Base-by-base conservation (phyloP, 2,113 vertebrate species). In the Leptobrachium ailaonicum region DNA sequence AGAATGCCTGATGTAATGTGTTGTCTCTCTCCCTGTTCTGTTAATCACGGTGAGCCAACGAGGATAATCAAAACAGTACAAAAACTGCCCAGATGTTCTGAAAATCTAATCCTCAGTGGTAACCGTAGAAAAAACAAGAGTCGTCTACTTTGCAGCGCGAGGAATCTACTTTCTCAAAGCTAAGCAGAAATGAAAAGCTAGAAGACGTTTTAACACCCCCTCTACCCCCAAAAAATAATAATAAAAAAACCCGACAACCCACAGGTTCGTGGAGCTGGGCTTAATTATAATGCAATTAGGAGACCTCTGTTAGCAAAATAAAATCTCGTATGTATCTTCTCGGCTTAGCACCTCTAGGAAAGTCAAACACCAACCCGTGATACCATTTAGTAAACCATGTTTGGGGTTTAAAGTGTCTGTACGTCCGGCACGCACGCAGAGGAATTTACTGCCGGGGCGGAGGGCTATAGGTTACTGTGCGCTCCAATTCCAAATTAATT, bases 211-310 rank as follows among this genome's bases (percentile, higher is more conserved):
- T 60, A 81, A 75, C 73, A 68, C 47, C 47, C 47, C 47, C 47
- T 50, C 4, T 4, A 4, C 47, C 68, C 56, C 54, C 11, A 54
- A 73, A 80, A 72, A 13, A 47, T 12, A 8, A 50, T 41, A 4
- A 70, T 69, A 77, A 70, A 77, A 77, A 77, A 77, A 5, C 20
- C 20, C 20, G 20, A 1, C 20, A 32, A 32, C 20, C 14, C 20
- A 47, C 66, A 2, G 54, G 53, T 20, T 32, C 5, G n/a, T 3
- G 7, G 12, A 75, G 72, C 71, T 69, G 64, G 64, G 66, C 53
- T 69, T 68, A 41, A 80, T 80, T 80, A 80, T 62, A 80, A 62
- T 56, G 12, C 67, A 74, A 81, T 75, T 81, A 75, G 79, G 79
- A 75, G 64, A 74, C 63, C 71, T 80, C 71, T 74, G 70, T 56